These are phyloP conservation scores for Drosophila prosaltans DNA, from an alignment of 1,140 invertebrate genomes.

Conservation along the genomic window DNA sequence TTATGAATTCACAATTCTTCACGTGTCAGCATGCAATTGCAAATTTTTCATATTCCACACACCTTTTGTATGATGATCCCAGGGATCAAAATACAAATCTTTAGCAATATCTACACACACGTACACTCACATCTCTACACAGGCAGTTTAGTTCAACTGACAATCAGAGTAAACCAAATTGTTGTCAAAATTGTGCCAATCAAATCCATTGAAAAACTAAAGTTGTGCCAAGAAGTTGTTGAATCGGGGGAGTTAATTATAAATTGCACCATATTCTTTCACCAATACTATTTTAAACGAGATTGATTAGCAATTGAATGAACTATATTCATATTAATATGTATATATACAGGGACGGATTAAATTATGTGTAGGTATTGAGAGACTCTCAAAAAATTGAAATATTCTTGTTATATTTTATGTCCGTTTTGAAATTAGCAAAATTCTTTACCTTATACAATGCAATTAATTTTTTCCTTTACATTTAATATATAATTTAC, in stretches of 20 bases:
- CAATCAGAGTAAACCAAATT: conserved; percentile 64
- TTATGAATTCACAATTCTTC: conserved; percentile 15
- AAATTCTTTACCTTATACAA: background rate
- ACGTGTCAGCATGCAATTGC: conserved; percentile 39
- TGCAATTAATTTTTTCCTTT: background rate
- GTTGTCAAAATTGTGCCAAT: conserved; percentile 75
- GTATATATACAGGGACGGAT: conserved; percentile 3
- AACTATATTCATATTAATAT: conserved; percentile 56
- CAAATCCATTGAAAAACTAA: conserved; percentile 29
- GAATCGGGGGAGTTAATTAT: conserved; percentile 30
- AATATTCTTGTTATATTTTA: background rate
- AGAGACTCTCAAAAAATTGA: background rate
- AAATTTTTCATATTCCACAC: conserved; percentile 32
- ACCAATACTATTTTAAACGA: conserved; percentile 18
- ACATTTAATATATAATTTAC: background rate
- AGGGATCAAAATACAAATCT: conserved; percentile 70
- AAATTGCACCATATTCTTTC: conserved; percentile 55
- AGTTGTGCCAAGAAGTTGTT: conserved; percentile 32
- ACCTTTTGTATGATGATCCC: conserved; percentile 64
- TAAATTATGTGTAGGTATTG: background rate
- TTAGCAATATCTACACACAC: conserved; percentile 57
- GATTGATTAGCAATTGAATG: conserved; percentile 40
- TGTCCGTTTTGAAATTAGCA: background rate
- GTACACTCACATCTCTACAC: conserved; percentile 22
- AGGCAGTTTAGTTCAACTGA: conserved; percentile 64